Base-by-base conservation (phyloP, 2,888 invertebrate species). In the Leptopilina syphax region DNA sequence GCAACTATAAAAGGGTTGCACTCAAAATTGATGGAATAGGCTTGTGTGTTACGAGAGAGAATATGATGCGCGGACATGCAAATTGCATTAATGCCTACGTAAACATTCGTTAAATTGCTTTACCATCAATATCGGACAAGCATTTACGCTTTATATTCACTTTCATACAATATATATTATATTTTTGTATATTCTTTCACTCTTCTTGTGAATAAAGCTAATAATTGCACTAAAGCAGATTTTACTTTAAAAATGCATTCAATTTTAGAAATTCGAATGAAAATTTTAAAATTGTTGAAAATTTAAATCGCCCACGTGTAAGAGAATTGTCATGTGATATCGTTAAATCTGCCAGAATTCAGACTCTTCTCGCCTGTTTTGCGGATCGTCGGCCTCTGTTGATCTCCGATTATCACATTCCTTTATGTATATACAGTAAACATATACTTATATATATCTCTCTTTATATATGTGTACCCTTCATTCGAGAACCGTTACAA, bases 51-150 rank as follows among this genome's bases (percentile, higher is more conserved):
- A 24, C 9, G 63, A n/a, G 63, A 79, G 13, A 73, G 57, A 79
- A 70, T 77, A 44, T 57, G 77, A 76, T 80, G 81, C 83, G 79
- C 78, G 83, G 81, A 77, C 82, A 83, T 88, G 89, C 88, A 89
- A 89, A 89, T 89, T 87, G 88, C 88, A 89, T 89, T 89, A 89
- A 89, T 89, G 87, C 87, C 88, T 86, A 87, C 86, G 87, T 88
- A 88, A 88, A 87, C 88, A 88, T 82, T 83, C 84, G 86, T 86
- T 85, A 87, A 89, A 89, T 89, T 88, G 88, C 88, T 89, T 88
- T 86, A 86, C 86, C 87, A 87, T 89, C 87, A 87, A 88, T 88
- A 88, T 87, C 83, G 83, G 82, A 83, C 78, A 79, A 81, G 79
- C 82, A 79, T 78, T 76, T 78, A 78, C 68, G 81, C 81, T 84